Evolutionary conservation across 2,113 vertebrate genomes (phyloP).

Genomic region (cattle (Bos taurus)): ARS-UCD2.0 NC_037349.1:36543001-36543500

Average conservation of each 20-base stretch:
- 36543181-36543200: constrained; percentile 7
- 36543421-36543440: constrained; percentile 3
- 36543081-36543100: constrained; percentile 34
- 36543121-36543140: constrained; percentile 50
- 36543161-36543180: constrained; percentile 3
- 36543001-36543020: background rate
- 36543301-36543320: background rate
- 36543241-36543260: background rate
- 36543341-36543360: constrained; percentile 41
- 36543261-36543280: background rate
- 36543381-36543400: constrained; percentile 39
- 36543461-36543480: accelerated
- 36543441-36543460: background rate
- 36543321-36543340: constrained; percentile 20
- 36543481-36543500: background rate
- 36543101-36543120: constrained; percentile 16
- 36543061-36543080: constrained; percentile 27
- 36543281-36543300: background rate
- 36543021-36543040: background rate
- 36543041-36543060: background rate
- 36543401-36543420: background rate
- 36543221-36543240: background rate
- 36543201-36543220: constrained; percentile 27
- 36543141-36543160: constrained; percentile 11
- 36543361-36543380: constrained; percentile 48